phyloP scores from a whole-genome alignment of 2,113 vertebrate genomes.

The Tympanuchus pallidicinctus region DNA sequence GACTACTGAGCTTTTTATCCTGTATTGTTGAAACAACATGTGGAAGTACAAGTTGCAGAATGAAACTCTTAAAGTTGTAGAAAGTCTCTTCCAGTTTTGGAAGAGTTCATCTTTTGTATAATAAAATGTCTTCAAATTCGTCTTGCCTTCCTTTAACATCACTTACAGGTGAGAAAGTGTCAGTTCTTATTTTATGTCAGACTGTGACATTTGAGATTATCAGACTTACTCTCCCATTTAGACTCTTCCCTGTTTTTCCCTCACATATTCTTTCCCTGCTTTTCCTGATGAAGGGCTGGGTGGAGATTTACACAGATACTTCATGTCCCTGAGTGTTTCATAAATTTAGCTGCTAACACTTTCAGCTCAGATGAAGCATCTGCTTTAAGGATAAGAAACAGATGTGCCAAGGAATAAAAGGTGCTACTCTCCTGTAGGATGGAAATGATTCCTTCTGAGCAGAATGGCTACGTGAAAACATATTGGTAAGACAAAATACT shows the following conservation, averaged over 20 bases:
- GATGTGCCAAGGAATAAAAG: conserved; percentile 40
- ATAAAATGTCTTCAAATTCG: conserved; percentile 74
- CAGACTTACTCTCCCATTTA: neutral
- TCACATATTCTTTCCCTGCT: neutral
- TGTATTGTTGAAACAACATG: conserved; percentile 68
- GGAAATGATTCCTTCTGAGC: neutral
- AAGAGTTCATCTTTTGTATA: conserved; percentile 66
- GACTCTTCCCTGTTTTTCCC: neutral
- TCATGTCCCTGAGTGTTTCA: conserved; percentile 8
- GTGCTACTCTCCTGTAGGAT: neutral
- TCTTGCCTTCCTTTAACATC: conserved; percentile 26
- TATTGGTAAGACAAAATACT: neutral
- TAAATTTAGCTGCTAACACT: conserved; percentile 40
- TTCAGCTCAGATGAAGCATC: neutral
- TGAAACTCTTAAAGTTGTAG: conserved; percentile 63
- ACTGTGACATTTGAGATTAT: conserved; percentile 26
- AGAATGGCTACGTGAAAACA: neutral
- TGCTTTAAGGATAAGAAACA: conserved; percentile 27
- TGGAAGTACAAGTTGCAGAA: conserved; percentile 67
- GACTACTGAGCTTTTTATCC: conserved; percentile 73
- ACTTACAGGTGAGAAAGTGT: neutral
- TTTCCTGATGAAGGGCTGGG: neutral
- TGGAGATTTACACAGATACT: neutral
- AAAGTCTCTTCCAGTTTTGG: conserved; percentile 62
- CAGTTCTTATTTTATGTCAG: neutral